A percentile compares a stretch with the other conserved stretches of the same genome.
Conservation (phyloP, 2,113 vertebrate genomes). For the Cryptotis parvus region DNA sequence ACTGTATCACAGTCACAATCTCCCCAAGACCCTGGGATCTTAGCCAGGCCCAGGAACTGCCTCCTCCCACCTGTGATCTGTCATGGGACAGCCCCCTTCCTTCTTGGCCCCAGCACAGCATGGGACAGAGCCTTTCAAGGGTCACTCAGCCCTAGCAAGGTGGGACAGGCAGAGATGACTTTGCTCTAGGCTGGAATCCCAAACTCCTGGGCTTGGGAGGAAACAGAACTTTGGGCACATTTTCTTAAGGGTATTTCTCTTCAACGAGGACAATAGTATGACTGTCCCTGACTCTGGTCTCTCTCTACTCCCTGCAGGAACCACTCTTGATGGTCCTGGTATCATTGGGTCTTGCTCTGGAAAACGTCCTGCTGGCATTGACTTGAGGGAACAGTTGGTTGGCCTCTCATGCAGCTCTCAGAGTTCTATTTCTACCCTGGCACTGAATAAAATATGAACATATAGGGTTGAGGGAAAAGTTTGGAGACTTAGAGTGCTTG, state of each 20-base stretch:
- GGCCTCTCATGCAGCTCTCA: not conserved
- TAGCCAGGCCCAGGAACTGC: not conserved
- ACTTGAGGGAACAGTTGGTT: not conserved
- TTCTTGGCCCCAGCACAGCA: not conserved
- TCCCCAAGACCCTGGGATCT: not conserved
- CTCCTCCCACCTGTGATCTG: not conserved
- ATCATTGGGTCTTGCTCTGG: fast-evolving
- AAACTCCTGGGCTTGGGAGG: not conserved
- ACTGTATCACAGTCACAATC: not conserved
- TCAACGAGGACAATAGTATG: not conserved
- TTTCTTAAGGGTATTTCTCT: slow-evolving; percentile 30
- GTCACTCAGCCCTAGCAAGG: not conserved
- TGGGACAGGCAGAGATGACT: not conserved
- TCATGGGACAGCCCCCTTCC: not conserved
- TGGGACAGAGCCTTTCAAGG: not conserved
- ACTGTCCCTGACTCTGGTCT: not conserved
- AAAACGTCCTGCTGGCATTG: not conserved
- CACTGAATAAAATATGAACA: not conserved
- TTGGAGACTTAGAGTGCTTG: too few species aligned
- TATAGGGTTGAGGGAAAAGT: too few species aligned
- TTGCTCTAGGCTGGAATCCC: not conserved
- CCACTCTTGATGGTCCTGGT: not conserved
- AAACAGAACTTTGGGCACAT: not conserved
- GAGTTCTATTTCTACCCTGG: not conserved
- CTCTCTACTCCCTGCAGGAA: not conserved